Conservation (phyloP, 2,113 vertebrate species). For the Bos indicus region DNA sequence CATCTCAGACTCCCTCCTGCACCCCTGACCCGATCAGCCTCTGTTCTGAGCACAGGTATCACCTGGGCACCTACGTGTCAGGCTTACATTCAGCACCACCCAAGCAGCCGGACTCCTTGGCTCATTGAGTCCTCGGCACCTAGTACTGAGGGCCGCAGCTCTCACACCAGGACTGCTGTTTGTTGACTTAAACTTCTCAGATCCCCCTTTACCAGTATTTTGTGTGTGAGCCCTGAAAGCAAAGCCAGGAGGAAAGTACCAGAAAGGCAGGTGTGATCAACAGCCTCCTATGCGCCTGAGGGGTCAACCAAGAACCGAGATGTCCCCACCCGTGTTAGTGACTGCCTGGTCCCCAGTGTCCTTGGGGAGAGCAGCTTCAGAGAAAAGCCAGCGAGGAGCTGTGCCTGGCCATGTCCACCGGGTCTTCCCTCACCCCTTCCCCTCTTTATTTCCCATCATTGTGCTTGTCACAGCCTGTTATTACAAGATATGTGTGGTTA, state of each 20-base stretch:
- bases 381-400: not conserved
- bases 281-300: not conserved
- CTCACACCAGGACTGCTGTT: not conserved
- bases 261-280: not conserved
- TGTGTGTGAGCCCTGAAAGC: not conserved
- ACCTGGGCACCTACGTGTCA: fast-evolving
- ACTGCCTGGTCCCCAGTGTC: not conserved
- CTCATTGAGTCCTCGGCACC: not conserved
- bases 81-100: not conserved
- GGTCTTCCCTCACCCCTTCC: not conserved
- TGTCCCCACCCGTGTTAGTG: not conserved
- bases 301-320: not conserved
- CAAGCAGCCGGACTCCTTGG: no score
- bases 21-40: not conserved
- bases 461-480: not conserved
- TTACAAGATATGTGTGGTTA: not conserved
- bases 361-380: not conserved
- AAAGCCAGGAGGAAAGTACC: not conserved
- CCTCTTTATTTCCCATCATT: not conserved
- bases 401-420: not conserved
- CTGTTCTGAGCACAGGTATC: not conserved
- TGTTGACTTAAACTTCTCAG: not conserved
- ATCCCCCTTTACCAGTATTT: not conserved
- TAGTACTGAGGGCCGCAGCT: no score
- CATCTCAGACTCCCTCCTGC: not conserved